Evolutionary conservation across 2,888 invertebrate genomes (phyloP), one percentile per base, ranked within the genome.

Genomic region (Yponomeuta sedellus): DNA sequence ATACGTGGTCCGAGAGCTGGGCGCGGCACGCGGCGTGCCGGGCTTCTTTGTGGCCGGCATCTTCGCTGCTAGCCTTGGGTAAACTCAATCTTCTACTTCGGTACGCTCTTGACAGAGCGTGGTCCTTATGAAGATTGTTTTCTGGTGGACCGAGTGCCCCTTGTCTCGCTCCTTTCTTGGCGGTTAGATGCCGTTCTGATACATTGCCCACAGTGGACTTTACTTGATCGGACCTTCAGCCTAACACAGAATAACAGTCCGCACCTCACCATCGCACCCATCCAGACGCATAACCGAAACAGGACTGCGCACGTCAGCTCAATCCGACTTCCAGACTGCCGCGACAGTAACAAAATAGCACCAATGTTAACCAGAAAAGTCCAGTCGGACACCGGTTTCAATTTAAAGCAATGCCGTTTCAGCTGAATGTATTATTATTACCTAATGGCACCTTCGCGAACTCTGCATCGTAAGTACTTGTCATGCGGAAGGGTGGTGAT

Each of bases 11-110:
- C 94, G 95, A 68, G 94, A 94, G 68, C 92, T 98, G 78, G 96
- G 96, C 0, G 80, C 93, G 64, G 88, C 95, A 56, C 93, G 93
- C 44, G 97, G 98, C 0, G 88, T 98, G 1, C 96, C 98, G 0
- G 98, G 98, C 2, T 94, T 98, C 75, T 98, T 99, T 83, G 98
- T 98, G 0, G 97, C 98, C 5, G 98, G 98, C 22, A 96, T 99
- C 68, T 99, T 98, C 82, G 97, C 98, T 58, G 98, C 98, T 1
- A 98, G 98, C 76, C 93, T 98, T 72, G 98, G 98, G 97, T 98
- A 92, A 78, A 44, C 40, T 64, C 40, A 39, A 52, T 16, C 6
- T 34, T 8, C 6, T 6, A 8, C 34, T 34, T 8, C 34, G 10
- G 34, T 34, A 34, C 34, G 10, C 34, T 8, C 6, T 34, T 8